Evolutionary conservation across 2,888 invertebrate genomes (phyloP), one percentile per base, ranked within the genome.

Genomic region (Amblyjoppa fuscipennis): DNA sequence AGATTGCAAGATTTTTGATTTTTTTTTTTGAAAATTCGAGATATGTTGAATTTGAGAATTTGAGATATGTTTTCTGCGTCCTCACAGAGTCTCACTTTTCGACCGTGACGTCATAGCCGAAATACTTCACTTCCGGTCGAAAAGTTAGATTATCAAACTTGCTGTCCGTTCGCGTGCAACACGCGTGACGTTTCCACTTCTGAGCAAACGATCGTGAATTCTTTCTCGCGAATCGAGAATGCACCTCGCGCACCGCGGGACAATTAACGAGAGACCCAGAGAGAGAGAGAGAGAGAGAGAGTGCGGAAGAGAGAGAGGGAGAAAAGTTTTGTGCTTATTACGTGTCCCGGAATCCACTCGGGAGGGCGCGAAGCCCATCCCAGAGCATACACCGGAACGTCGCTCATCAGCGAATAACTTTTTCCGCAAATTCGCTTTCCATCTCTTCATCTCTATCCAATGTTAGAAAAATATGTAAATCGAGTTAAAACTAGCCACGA

Each of bases 311-410:
- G 20, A 49, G 4, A 74, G 20, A 13, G 11, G 16, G 31, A 6
- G 25, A 75, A 82, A 85, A 78, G 51, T 85, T 85, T 82, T 68
- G 66, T 71, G 66, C 82, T 69, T 78, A 69, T 81, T 85, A 73
- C 74, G 45, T 20, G 20, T 69, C 49, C 38, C 61, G 77, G 53
- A 84, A 73, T 84, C 66, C 70, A 69, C 74, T 56, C 25, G 25
- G 64, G 51, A 45, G 69, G 74, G 49, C 56, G 56, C 73, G 64
- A 34, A 49, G 61, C 76, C 38, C 49, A 49, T 66, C 31, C 13
- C 64, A 28, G 25, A 4, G 41, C 45, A 34, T 45, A 51, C 61
- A 53, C 53, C 59, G 51, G 69, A 28, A 16, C 59, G 64, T 64
- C 25, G 75, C 49, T 75, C 61, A 64, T 51, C 75, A 64, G 28